A percentile compares a stretch with the other conserved stretches of the same genome.
Evolutionary conservation across 2,888 invertebrate species (phyloP).

Genomic region (Leptopilina syphax): DNA sequence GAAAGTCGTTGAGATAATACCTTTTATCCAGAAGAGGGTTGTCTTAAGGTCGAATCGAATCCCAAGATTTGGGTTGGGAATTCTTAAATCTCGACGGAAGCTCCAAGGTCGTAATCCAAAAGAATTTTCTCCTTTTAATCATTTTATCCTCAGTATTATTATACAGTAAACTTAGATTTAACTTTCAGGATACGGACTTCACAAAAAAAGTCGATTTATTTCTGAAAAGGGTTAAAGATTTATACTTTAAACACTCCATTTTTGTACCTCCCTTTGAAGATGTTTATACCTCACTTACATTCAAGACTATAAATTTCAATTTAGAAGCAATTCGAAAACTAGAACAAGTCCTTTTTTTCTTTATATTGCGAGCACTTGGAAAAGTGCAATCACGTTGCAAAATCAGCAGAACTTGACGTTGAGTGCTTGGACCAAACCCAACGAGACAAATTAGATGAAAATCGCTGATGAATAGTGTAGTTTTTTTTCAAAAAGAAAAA

Average conservation of each 20-base stretch:
- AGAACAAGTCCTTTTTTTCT: constrained; percentile 10
- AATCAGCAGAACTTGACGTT: constrained; percentile 35
- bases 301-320: background rate
- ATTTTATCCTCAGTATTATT: background rate
- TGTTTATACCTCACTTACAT: no score
- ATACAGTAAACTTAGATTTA: background rate
- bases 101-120: background rate
- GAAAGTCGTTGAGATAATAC: constrained; percentile 24
- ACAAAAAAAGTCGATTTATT: no score
- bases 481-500: background rate
- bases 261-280: no score
- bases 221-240: no score
- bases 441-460: constrained; percentile 39
- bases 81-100: constrained; percentile 18
- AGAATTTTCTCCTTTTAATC: constrained; percentile 4
- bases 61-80: constrained; percentile 2
- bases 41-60: constrained; percentile 9
- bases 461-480: constrained; percentile 33
- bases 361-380: background rate
- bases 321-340: background rate
- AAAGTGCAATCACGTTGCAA: constrained; percentile 34
- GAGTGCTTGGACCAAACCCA: constrained; percentile 43
- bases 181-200: no score
- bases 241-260: no score
- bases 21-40: constrained; percentile 9